These are phyloP conservation scores for Acronicta aceris DNA, from an alignment of 2,888 invertebrate species.

Conservation along the genomic window DNA sequence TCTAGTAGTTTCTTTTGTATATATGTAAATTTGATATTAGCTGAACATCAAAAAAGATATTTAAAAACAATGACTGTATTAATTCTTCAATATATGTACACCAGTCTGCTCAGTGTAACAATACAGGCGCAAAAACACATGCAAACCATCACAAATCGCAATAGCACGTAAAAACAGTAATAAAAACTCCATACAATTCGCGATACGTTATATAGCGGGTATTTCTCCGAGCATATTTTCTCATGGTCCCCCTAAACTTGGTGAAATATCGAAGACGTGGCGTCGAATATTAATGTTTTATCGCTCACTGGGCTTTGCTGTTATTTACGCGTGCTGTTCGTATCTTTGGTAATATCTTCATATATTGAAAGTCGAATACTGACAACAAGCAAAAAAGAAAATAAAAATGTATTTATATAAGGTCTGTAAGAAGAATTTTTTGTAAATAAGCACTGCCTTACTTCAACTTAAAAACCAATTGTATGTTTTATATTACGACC, in stretches of 20 bases:
- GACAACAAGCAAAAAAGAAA: background rate
- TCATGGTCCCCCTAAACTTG: slow-evolving; percentile 35
- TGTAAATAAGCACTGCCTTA: too few species aligned
- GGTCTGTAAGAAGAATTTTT: too few species aligned
- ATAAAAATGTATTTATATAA: too few species aligned
- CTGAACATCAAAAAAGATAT: too few species aligned
- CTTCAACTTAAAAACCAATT: too few species aligned
- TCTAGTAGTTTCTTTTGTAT: too few species aligned
- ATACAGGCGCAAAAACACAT: background rate
- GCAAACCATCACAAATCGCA: background rate
- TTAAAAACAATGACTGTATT: too few species aligned
- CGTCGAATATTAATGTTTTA: slow-evolving; percentile 53
- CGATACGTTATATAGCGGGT: slow-evolving; percentile 14
- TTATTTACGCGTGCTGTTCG: slow-evolving; percentile 31
- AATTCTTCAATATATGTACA: too few species aligned
- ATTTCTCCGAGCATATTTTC: slow-evolving; percentile 25
- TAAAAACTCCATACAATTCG: slow-evolving; percentile 25
- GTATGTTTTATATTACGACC: too few species aligned
- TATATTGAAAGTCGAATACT: slow-evolving; percentile 6
- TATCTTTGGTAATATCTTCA: slow-evolving; percentile 18
- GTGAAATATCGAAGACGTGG: slow-evolving; percentile 48
- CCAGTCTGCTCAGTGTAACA: background rate
- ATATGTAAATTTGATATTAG: too few species aligned
- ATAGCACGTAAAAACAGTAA: slow-evolving; percentile 11
- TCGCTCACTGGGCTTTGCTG: slow-evolving; percentile 35